phyloP scores from a whole-genome alignment of 2,113 vertebrate genomes.

The Caranx ignobilis region DNA sequence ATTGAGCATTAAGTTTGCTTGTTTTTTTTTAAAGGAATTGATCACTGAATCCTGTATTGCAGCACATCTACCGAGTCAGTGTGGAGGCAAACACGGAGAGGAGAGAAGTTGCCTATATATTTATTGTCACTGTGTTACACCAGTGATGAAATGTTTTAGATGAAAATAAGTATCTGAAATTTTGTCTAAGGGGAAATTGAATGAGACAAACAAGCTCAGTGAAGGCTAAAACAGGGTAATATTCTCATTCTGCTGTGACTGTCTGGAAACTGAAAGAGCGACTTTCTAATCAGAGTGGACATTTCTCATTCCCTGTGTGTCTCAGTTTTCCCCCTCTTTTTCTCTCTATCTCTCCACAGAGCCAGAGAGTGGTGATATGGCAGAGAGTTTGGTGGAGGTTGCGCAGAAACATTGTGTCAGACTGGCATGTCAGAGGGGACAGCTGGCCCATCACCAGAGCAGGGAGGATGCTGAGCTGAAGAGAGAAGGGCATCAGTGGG shows the following conservation, averaged over 20 bases:
- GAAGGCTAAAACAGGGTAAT: slow-evolving; percentile 17
- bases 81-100: not conserved
- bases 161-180: slow-evolving; percentile 17
- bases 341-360: slow-evolving; percentile 70
- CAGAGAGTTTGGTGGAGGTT: slow-evolving; percentile 73
- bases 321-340: not conserved
- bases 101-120: not conserved
- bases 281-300: slow-evolving; percentile 35
- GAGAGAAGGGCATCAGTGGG: slow-evolving; percentile 45
- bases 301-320: slow-evolving; percentile 45
- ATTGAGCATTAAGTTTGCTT: not conserved
- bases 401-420: slow-evolving; percentile 76
- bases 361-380: slow-evolving; percentile 63
- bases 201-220: slow-evolving; percentile 11
- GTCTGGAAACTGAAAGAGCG: slow-evolving; percentile 31
- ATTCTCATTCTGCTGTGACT: slow-evolving; percentile 17
- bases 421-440: slow-evolving; percentile 74
- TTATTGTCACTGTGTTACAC: not conserved
- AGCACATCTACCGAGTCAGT: not conserved
- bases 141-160: not conserved
- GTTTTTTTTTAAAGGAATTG: too few species aligned
- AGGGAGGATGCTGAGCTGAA: slow-evolving; percentile 77
- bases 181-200: slow-evolving; percentile 11
- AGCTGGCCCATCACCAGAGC: slow-evolving; percentile 65
- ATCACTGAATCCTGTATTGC: not conserved